These are phyloP conservation scores for Sycobia sp. DNA, from an alignment of 1,140 invertebrate species.

Conservation along the genomic window DNA sequence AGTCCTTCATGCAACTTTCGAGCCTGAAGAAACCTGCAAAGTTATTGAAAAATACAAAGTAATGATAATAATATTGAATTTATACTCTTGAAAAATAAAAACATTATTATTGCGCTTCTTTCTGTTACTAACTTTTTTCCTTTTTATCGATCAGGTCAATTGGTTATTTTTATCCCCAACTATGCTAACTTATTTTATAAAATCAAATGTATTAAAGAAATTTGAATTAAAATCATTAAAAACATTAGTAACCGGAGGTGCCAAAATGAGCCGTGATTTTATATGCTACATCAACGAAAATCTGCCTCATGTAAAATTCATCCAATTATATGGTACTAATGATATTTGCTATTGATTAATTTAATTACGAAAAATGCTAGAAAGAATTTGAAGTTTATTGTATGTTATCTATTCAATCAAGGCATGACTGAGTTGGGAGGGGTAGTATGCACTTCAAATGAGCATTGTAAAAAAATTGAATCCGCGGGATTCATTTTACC, in stretches of 20 bases:
- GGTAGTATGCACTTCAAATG: too few relatives aligned
- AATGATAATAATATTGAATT: not conserved
- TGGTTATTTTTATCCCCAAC: not conserved
- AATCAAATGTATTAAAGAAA: conserved; percentile 6
- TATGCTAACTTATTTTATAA: not conserved
- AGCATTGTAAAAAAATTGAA: too few relatives aligned
- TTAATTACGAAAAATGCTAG: too few relatives aligned
- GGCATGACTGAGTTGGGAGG: conserved; percentile 27
- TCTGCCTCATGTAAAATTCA: conserved; percentile 1
- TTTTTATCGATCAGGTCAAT: conserved; percentile 17
- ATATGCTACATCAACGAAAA: conserved; percentile 15
- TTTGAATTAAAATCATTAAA: conserved; percentile 19
- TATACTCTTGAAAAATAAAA: not conserved
- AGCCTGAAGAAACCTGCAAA: conserved; percentile 35
- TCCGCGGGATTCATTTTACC: conserved; percentile 27
- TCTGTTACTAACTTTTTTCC: too few relatives aligned
- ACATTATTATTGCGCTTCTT: not conserved
- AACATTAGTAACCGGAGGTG: not conserved
- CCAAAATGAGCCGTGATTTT: conserved; percentile 12
- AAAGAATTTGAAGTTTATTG: too few relatives aligned
- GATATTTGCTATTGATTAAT: too few relatives aligned
- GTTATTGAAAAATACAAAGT: conserved; percentile 44
- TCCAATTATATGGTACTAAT: too few relatives aligned
- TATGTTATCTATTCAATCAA: not conserved
- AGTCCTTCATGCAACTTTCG: conserved; percentile 34